Evolutionary conservation across 2,113 vertebrate genomes (phyloP), one percentile per base, ranked within the genome.

Genomic region (Canis aureus): DNA sequence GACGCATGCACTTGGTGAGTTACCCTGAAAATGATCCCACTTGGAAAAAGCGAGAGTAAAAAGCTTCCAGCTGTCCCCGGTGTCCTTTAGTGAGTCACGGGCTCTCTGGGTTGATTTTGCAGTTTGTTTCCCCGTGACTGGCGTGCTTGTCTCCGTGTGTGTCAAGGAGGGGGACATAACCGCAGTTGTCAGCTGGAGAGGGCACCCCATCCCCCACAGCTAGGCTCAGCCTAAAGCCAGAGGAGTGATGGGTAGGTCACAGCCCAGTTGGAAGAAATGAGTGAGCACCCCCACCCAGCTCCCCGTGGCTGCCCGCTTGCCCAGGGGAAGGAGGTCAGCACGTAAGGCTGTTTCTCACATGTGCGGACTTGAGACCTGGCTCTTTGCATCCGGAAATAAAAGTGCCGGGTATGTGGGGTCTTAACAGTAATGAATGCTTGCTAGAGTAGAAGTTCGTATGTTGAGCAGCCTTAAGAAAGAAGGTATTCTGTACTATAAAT

Each of bases 61-160:
- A 32, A 5, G 11, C 11, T 32, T 11, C 2, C n/a, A 15, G 23
- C 43, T 57, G 55, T 19, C 74, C 12, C 22, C 11, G 19, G n/a
- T 57, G 55, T 19, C 74, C 16, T 17, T 25, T 1, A 13, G 2
- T 9, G 2, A 2, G 25, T 8, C 49, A 2, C 0, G 0, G 85
- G 5, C 13, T 73, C 59, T n/a, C n/a, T 1, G 1, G 38, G 66
- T 13, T 25, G 89, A 60, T 53, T 55, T 27, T 11, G 2, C 13
- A 51, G 25, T 8, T 8, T 17, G 16, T 11, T 8, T 11, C 60
- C 43, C 25, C 0, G 0, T 20, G 23, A n/a, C 64, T 15, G 12
- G 25, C 19, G 11, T 20, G 2, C 67, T 25, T 12, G 29, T 9
- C 1, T 87, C 29, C n/a, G 0, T 1, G 29, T 25, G 6, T 55